phyloP scores from a whole-genome alignment of 2,113 vertebrate species.

The Calonectris borealis region DNA sequence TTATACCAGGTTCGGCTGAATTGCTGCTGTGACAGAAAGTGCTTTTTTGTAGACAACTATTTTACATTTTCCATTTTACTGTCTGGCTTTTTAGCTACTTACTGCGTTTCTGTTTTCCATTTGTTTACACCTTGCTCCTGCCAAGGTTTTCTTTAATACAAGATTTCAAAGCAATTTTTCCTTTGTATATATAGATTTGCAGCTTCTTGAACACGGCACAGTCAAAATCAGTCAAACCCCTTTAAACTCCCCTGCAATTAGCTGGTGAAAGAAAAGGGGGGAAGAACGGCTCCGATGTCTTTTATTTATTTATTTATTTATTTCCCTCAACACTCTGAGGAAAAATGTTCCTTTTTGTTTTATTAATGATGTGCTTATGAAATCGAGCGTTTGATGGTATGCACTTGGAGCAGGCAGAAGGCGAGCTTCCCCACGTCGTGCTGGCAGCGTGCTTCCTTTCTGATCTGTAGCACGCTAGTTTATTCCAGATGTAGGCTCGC shows the following conservation, averaged over 20 bases:
- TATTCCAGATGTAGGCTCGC: slow-evolving; percentile 29
- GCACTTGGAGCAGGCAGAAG: neutral
- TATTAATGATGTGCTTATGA: slow-evolving; percentile 62
- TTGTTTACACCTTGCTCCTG: slow-evolving; percentile 66
- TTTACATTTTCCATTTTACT: slow-evolving; percentile 53
- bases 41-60: neutral
- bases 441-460: neutral
- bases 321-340: neutral
- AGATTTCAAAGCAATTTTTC: slow-evolving; percentile 46
- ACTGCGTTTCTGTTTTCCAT: slow-evolving; percentile 48
- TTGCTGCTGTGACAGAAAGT: slow-evolving; percentile 38
- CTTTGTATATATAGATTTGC: slow-evolving; percentile 6
- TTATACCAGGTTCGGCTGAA: neutral
- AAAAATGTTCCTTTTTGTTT: slow-evolving; percentile 30
- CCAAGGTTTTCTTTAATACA: slow-evolving; percentile 46
- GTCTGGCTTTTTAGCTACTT: slow-evolving; percentile 36
- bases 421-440: neutral
- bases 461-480: neutral
- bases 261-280: neutral
- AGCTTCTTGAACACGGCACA: neutral
- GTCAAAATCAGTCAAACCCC: slow-evolving; percentile 35
- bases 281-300: neutral
- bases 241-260: slow-evolving; percentile 51
- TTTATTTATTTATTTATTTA: slow-evolving; percentile 5
- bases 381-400: slow-evolving; percentile 39